Evolutionary conservation across 2,888 invertebrate genomes (phyloP), one percentile per base, ranked within the genome.

Genomic region (Drosophila glabriapex): DNA sequence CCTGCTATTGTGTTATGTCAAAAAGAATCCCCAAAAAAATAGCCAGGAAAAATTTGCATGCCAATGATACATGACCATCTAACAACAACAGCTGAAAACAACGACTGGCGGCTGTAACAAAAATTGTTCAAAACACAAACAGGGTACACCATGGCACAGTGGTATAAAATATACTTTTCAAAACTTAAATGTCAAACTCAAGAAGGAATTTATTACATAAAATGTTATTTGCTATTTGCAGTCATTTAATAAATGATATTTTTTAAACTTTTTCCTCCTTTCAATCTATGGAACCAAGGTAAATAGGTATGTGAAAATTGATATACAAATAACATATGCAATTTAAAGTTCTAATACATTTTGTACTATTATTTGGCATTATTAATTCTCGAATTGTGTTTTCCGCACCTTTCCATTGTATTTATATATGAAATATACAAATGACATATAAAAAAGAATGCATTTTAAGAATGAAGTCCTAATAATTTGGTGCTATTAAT

Each of bases 51-150:
- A 83, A 90, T 82, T 76, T 84, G 90, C 82, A 82, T 90, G 76
- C 67, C 73, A 83, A 83, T 89, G 85, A 91, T 89, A 89, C 76
- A 82, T 78, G 76, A 62, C 55, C 61, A 65, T 62, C 54, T 46
- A 55, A 29, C 59, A 65, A n/a, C 55, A 37, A 25, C 22, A 66
- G 49, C 49, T 25, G 43, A 52, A 64, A 39, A 61, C 41, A 63
- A 64, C 59, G 19, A 22, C 28, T 63, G 62, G 12, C 31, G 66
- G 37, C 41, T 60, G 53, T 53, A 73, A 72, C 41, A 39, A 39
- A 49, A 69, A 73, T 82, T 78, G 75, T 75, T 72, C 69, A 66
- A 63, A 65, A 39, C 58, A n/a, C 59, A 53, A 50, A 55, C 60
- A 65, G 19, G 22, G 53, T 37, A 37, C 49, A 63, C 59, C 53